Evolutionary conservation across 2,888 invertebrate genomes (phyloP).

Genomic region (Malacosoma neustria): DNA sequence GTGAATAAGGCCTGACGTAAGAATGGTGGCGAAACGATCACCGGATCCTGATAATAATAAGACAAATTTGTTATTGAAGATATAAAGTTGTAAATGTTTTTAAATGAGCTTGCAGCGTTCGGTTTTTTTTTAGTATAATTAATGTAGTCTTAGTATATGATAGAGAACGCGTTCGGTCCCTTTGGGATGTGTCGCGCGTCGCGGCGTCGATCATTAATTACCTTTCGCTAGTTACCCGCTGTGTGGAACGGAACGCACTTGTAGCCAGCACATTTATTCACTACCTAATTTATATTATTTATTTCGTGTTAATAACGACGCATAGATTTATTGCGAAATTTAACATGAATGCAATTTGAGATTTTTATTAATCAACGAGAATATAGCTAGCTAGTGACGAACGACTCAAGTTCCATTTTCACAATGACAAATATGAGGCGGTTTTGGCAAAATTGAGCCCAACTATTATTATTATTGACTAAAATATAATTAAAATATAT

Average conservation of each 20-base stretch:
- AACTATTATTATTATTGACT: too few relatives aligned
- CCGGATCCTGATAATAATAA: conserved; percentile 28
- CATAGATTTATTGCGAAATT: conserved; percentile 2
- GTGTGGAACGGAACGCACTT: conserved; percentile 15
- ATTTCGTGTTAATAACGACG: conserved; percentile 1
- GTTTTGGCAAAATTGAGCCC: too few relatives aligned
- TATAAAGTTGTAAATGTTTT: conserved; percentile 37
- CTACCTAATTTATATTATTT: conserved; percentile 21
- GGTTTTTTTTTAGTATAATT: conserved; percentile 23
- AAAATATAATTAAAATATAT: too few relatives aligned
- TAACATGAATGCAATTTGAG: too few relatives aligned
- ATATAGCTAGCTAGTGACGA: too few relatives aligned
- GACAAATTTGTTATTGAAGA: conserved; percentile 35
- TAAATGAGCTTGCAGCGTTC: conserved; percentile 68
- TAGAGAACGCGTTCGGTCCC: conserved; percentile 12
- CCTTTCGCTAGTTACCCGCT: conserved; percentile 49
- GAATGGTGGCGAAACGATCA: conserved; percentile 19
- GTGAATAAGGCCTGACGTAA: conserved; percentile 35
- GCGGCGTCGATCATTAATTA: conserved; percentile 17
- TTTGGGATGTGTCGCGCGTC: conserved; percentile 13
- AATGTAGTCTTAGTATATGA: conserved; percentile 21
- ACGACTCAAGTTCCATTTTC: too few relatives aligned
- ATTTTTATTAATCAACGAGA: too few relatives aligned
- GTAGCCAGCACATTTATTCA: conserved; percentile 25
- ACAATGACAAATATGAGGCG: too few relatives aligned